Conservation (phyloP, 2,113 vertebrate genomes). For the Mormoops blainvillei region DNA sequence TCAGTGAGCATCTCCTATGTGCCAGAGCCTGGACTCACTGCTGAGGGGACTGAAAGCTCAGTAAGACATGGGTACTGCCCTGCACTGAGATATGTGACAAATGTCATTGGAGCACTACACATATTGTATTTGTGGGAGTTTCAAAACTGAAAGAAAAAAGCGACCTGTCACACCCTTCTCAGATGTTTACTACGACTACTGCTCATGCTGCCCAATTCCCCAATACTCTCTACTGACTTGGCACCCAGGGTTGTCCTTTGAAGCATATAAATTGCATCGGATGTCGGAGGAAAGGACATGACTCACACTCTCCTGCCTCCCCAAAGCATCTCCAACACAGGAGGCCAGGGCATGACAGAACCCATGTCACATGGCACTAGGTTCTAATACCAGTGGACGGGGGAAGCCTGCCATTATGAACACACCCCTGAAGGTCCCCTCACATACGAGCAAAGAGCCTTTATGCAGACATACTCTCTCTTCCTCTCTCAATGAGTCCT, state of each 20-base stretch:
- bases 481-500: neutral
- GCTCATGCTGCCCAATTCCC: neutral
- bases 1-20: neutral
- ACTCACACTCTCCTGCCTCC: neutral
- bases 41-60: neutral
- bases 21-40: neutral
- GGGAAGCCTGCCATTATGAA: neutral
- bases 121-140: neutral
- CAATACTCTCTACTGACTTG: fast-evolving
- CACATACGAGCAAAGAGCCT: neutral
- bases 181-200: neutral
- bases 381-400: fast-evolving
- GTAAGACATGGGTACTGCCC: fast-evolving
- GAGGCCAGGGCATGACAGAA: fast-evolving
- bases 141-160: neutral
- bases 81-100: neutral
- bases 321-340: neutral
- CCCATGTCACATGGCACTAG: neutral
- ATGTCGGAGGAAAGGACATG: neutral
- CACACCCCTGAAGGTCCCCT: neutral
- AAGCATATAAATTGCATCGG: fast-evolving
- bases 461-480: neutral
- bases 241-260: neutral
- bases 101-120: neutral
- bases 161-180: neutral